phyloP scores from a whole-genome alignment of 2,888 invertebrate genomes.

The Athetis lepigone region DNA sequence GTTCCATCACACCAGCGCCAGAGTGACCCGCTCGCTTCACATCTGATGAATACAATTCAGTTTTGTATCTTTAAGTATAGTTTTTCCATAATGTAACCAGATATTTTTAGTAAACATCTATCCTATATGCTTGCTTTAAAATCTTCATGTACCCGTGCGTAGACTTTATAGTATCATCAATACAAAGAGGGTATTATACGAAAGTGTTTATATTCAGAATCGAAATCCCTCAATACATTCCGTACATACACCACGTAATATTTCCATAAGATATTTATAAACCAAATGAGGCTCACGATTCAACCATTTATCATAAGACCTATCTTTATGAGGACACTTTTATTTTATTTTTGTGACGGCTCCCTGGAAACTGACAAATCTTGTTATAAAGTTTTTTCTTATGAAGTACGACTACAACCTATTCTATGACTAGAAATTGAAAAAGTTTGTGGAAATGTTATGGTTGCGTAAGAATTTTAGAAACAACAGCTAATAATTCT shows the following conservation, averaged over 20 bases:
- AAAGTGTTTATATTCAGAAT: constrained; percentile 21
- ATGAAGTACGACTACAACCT: constrained; percentile 19
- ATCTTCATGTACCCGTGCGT: no score
- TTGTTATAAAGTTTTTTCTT: constrained; percentile 29
- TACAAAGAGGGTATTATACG: not conserved
- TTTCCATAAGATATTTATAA: constrained; percentile 28
- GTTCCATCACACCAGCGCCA: not conserved
- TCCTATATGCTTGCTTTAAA: no score
- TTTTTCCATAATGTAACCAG: not conserved
- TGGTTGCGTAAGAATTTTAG: constrained; percentile 8
- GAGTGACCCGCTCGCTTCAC: constrained; percentile 1
- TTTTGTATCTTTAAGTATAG: not conserved
- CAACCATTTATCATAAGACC: constrained; percentile 39
- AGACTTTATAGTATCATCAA: not conserved
- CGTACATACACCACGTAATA: constrained; percentile 17
- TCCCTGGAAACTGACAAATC: constrained; percentile 24
- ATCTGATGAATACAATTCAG: not conserved
- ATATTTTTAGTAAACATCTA: no score
- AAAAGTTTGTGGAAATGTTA: constrained; percentile 31
- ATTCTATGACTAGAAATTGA: constrained; percentile 21
- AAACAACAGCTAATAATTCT: constrained; percentile 5
- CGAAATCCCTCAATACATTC: constrained; percentile 16
- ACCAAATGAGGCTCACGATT: constrained; percentile 44
- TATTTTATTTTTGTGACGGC: constrained; percentile 26
- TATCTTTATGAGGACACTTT: constrained; percentile 37